These are phyloP conservation scores for Gephyroberyx darwinii DNA, from an alignment of 2,797 vertebrate genomes.

Conservation along the genomic window DNA sequence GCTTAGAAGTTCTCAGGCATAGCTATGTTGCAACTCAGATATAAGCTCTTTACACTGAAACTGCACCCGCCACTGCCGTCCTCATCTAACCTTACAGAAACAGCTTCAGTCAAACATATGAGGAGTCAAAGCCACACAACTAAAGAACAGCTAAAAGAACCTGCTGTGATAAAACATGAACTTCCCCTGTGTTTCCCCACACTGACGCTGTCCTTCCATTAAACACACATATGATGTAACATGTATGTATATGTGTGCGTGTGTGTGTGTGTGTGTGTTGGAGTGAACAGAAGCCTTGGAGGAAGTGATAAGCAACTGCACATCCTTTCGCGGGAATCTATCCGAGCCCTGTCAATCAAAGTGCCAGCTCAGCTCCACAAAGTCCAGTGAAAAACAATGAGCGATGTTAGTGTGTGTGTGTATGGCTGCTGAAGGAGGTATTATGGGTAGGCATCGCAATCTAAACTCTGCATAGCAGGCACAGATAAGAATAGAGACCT, in stretches of 20 bases:
- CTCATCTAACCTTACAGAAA: constrained; percentile 3
- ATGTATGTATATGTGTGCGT: background rate
- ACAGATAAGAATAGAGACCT: constrained; percentile 9
- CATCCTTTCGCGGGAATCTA: constrained; percentile 54
- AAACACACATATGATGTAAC: background rate
- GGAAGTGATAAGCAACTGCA: constrained; percentile 72
- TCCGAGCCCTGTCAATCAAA: constrained; percentile 59
- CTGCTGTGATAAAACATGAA: background rate
- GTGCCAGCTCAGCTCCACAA: constrained; percentile 20
- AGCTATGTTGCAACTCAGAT: background rate
- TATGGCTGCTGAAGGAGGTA: background rate
- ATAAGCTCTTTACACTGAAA: background rate
- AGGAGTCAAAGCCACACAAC: background rate
- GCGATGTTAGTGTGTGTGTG: constrained; percentile 4
- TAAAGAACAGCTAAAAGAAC: background rate
- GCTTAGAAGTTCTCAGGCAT: background rate
- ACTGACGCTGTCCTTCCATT: constrained; percentile 2
- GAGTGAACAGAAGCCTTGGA: constrained; percentile 29
- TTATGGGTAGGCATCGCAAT: constrained; percentile 7
- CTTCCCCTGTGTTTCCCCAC: background rate
- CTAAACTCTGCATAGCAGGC: background rate
- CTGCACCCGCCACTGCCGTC: background rate
- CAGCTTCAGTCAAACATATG: background rate
- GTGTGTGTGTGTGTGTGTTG: background rate
- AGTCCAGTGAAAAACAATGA: constrained; percentile 23